phyloP scores from a whole-genome alignment of 2,113 vertebrate genomes.

The Glaucomys volans region DNA sequence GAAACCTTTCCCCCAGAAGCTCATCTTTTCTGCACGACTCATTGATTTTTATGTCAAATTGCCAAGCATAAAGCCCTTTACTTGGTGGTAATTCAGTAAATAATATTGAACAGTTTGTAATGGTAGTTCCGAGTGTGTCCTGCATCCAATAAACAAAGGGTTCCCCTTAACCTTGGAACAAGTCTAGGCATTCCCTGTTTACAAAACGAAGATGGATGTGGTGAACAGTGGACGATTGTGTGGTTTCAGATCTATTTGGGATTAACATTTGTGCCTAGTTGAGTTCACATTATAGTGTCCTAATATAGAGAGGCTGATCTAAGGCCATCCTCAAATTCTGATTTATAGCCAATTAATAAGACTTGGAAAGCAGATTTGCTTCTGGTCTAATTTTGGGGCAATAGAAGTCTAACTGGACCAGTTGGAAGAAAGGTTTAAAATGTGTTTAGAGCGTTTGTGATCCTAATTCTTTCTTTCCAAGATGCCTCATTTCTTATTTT shows the following conservation, averaged over 20 bases:
- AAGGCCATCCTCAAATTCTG: background rate
- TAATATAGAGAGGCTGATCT: background rate
- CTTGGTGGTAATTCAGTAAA: background rate
- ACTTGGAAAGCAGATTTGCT: background rate
- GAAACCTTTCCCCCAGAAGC: background rate
- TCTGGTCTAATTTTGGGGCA: background rate
- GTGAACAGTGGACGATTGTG: background rate
- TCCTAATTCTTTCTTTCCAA: conserved; percentile 47
- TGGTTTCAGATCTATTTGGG: background rate
- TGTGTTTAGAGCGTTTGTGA: background rate
- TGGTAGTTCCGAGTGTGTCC: background rate
- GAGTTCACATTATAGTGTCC: background rate
- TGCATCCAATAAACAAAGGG: background rate
- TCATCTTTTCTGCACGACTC: background rate
- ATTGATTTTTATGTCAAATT: background rate
- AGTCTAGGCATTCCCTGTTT: background rate
- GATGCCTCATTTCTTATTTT: conserved; percentile 39
- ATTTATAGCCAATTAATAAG: background rate
- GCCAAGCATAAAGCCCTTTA: background rate
- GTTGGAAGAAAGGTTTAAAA: background rate
- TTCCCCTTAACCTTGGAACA: background rate
- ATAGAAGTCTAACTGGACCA: background rate
- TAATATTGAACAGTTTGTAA: background rate
- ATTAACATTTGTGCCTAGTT: conserved; percentile 14
- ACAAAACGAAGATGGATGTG: background rate